Base-by-base conservation (phyloP, 2,113 vertebrate genomes). In the Pteropus alecto region DNA sequence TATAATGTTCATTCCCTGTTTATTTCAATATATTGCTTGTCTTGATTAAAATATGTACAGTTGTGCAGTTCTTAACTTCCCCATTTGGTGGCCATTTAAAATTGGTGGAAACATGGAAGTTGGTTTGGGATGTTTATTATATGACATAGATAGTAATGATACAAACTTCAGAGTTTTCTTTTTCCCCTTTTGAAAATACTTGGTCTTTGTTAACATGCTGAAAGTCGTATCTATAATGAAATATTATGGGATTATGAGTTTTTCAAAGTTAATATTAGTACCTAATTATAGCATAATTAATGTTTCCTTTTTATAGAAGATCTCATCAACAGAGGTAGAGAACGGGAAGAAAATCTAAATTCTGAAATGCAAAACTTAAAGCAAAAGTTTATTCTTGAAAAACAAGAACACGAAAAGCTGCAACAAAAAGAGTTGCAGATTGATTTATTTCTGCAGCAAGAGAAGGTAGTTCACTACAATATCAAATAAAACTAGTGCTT, bases 301-400 rank as follows among this genome's bases (percentile, higher is more conserved):
- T 67, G 15, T 70, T 96, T 95, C 51, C 19, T 71, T 87, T 88
- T 2, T 76, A 58, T 94, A 99, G 99, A 98, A 60, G 96, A 97
- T 28, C 97, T 98, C 5, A 18, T 95, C 30, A 90, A 9, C 48
- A 98, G 99, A 87, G 98, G 98, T 1, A 96, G 98, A 94, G 98
- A 87, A 96, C 98, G 90, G 77, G 63, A 98, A 5, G 98, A 99
- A 96, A 98, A 96, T 93, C 92, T 99, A 74, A 99, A 98, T 97
- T 82, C 97, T 21, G 99, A 99, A 97, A 97, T 99, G 28, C 91
- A 96, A 94, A 70, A 94, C 19, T 90, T 99, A 56, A 99, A 98
- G 97, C 98, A 99, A 74, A 97, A 94, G 54, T 87, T 98, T 54
- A 51, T 15, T 90, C 97, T 98, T 43, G 97, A 99, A 94, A 97